Evolutionary conservation across 1,140 invertebrate species (phyloP).

Genomic region (Trissolcus basalis): DNA sequence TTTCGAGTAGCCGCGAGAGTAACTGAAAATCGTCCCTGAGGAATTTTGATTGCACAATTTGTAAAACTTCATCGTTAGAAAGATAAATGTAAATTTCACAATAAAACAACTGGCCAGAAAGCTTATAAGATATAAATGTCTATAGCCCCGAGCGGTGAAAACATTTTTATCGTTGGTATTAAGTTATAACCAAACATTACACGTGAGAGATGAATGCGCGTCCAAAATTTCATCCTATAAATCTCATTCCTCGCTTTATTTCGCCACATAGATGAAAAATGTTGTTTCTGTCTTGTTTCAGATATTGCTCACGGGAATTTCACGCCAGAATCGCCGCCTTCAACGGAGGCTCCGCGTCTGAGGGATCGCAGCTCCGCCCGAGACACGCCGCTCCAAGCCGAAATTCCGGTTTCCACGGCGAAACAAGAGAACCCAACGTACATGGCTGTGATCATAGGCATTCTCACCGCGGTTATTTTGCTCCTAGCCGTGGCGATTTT

Average conservation of each 20-base stretch:
- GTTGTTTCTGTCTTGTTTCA: conserved; percentile 56
- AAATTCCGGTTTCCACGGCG: conserved; percentile 72
- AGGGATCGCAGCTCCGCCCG: conserved; percentile 73
- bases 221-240: conserved; percentile 47
- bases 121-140: not conserved
- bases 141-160: too few species aligned
- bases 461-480: conserved; percentile 81
- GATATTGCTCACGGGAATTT: conserved; percentile 77
- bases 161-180: conserved; percentile 21
- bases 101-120: not conserved
- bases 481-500: conserved; percentile 79
- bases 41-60: too few species aligned
- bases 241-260: conserved; percentile 50
- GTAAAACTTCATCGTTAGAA: too few species aligned
- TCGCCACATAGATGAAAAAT: conserved; percentile 48
- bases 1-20: too few species aligned
- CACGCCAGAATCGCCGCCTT: conserved; percentile 71
- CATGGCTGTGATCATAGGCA: conserved; percentile 82
- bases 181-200: conserved; percentile 11
- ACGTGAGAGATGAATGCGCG: conserved; percentile 31
- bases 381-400: conserved; percentile 69
- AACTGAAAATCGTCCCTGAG: too few species aligned
- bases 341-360: conserved; percentile 71
- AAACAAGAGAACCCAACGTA: conserved; percentile 78
- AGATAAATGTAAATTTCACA: too few species aligned